Percentiles rank a stretch among this genome's conserved stretches.
Conservation (phyloP, 1,140 invertebrate genomes). For the Cotesia vestalis region DNA sequence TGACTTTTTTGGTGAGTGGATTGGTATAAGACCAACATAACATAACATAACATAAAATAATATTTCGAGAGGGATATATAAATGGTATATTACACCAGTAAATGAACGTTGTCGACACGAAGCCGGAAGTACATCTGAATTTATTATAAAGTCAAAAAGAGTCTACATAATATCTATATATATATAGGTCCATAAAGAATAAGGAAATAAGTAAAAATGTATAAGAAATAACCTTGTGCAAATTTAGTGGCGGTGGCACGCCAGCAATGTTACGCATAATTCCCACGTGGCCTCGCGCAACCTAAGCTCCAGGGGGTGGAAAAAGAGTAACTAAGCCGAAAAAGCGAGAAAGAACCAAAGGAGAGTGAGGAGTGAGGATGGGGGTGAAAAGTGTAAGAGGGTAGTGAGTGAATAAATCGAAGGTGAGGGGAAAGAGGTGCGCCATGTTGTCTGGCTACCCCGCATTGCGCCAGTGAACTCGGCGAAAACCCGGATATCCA, state of each 20-base stretch:
- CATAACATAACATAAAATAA: too few relatives aligned
- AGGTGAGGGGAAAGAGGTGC: slow-evolving; percentile 43
- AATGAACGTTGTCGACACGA: slow-evolving; percentile 14
- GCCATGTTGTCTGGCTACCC: slow-evolving; percentile 62
- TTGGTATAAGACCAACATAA: too few relatives aligned
- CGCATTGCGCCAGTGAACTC: slow-evolving; percentile 63
- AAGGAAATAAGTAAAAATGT: not conserved
- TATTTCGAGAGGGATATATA: too few relatives aligned
- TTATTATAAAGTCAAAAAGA: slow-evolving; percentile 2
- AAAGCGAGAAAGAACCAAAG: not conserved
- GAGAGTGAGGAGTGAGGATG: not conserved
- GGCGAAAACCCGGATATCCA: slow-evolving; percentile 52
- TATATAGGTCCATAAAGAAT: too few relatives aligned
- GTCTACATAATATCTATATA: not conserved
- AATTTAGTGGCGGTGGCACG: slow-evolving; percentile 20
- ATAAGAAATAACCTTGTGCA: slow-evolving; percentile 6
- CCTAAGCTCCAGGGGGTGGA: not conserved
- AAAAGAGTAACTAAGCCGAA: not conserved
- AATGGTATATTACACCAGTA: not conserved
- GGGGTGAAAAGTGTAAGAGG: slow-evolving; percentile 9
- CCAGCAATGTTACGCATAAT: slow-evolving; percentile 26
- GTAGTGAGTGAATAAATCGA: slow-evolving; percentile 28
- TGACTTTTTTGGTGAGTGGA: too few relatives aligned
- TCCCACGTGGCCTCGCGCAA: slow-evolving; percentile 24
- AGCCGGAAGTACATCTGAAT: slow-evolving; percentile 17